Evolutionary conservation across 2,113 vertebrate genomes (phyloP).

Genomic region (Craseonycteris thonglongyai): DNA sequence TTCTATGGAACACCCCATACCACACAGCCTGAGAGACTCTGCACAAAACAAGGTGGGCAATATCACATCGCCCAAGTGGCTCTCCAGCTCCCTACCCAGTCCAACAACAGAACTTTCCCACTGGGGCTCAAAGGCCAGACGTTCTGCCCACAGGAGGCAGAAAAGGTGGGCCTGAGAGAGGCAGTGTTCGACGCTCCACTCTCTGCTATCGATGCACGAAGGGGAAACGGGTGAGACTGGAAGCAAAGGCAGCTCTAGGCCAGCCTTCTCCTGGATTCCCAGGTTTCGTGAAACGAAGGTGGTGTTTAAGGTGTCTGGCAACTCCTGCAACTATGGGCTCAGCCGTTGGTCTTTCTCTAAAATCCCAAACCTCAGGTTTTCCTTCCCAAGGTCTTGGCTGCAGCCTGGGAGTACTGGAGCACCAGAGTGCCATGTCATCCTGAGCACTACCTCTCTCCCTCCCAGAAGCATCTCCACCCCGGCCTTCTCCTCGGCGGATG

Average conservation of each 20-base stretch:
- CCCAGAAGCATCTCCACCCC: background rate
- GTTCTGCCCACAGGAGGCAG: background rate
- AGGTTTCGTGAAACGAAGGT: background rate
- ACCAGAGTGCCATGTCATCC: background rate
- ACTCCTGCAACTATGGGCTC: background rate
- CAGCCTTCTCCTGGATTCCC: background rate
- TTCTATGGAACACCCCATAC: background rate
- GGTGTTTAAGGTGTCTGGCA: background rate
- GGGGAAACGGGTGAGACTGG: background rate
- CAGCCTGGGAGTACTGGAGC: background rate
- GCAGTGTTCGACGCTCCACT: background rate
- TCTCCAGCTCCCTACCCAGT: background rate
- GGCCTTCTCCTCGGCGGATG: background rate
- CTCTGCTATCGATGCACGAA: background rate
- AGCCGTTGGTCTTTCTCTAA: background rate
- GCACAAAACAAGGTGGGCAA: background rate
- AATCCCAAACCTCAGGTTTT: background rate
- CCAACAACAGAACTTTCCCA: background rate
- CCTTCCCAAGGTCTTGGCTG: background rate
- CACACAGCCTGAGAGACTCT: background rate
- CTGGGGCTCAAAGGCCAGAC: background rate
- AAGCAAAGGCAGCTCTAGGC: background rate
- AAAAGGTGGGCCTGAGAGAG: background rate
- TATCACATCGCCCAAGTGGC: background rate
- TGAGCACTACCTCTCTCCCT: accelerated